Percentiles rank a stretch among this genome's conserved stretches.
Conservation (phyloP, 2,797 vertebrate species). For the Eremophila alpestris region DNA sequence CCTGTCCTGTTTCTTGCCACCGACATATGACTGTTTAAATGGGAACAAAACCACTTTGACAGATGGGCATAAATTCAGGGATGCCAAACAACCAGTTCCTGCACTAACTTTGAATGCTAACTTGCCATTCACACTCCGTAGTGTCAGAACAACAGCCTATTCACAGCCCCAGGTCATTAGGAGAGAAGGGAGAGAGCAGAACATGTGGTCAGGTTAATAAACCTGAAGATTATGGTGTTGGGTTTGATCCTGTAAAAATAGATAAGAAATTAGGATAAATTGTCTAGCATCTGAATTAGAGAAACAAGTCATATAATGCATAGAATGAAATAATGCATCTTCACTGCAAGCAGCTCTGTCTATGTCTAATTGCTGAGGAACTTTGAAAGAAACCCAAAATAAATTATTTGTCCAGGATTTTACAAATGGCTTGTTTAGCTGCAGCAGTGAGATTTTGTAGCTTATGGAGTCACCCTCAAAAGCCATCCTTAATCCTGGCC, state of each 20-base stretch:
- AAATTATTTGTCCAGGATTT: background rate
- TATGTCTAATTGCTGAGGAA: background rate
- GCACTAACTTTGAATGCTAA: slow-evolving; percentile 30
- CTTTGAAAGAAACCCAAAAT: background rate
- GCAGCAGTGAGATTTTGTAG: background rate
- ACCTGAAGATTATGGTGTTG: background rate
- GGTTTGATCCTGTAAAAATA: background rate
- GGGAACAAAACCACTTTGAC: slow-evolving; percentile 39
- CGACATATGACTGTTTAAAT: background rate
- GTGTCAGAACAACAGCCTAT: slow-evolving; percentile 24
- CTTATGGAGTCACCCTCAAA: background rate
- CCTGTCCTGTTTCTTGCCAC: background rate
- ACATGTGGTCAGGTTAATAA: background rate
- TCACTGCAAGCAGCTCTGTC: background rate
- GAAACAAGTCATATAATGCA: background rate
- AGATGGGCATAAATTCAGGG: slow-evolving; percentile 28
- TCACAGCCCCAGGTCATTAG: slow-evolving; percentile 4
- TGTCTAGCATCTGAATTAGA: background rate
- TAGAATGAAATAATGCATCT: background rate
- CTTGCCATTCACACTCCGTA: background rate
- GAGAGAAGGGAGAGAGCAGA: background rate
- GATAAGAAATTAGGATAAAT: background rate
- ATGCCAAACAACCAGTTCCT: slow-evolving; percentile 18
- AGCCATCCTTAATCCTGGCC: background rate
- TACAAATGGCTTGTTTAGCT: background rate